Conservation (phyloP, 2,113 vertebrate species). For the Sphaerodactylus townsendi region DNA sequence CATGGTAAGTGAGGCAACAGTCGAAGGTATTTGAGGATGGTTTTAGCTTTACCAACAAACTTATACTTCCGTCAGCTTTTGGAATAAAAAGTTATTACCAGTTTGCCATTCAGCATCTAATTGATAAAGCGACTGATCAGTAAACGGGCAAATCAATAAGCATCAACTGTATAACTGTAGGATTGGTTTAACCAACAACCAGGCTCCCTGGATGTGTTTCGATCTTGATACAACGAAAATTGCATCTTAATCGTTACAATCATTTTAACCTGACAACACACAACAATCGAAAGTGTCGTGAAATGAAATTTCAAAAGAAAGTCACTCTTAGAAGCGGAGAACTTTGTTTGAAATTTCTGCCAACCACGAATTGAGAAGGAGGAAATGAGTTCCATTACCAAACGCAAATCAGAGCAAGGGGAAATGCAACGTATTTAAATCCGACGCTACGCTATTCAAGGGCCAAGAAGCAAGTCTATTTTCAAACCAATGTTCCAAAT, state of each 20-base stretch:
- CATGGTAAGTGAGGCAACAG: background rate
- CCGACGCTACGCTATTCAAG: background rate
- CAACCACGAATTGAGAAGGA: background rate
- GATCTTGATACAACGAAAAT: background rate
- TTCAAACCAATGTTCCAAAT: background rate
- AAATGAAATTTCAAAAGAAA: background rate
- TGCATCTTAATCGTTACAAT: background rate
- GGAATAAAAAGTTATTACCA: no score
- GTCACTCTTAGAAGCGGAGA: background rate
- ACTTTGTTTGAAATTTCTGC: background rate
- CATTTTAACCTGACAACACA: background rate
- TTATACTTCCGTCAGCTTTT: no score
- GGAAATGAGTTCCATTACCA: background rate
- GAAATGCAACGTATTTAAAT: background rate
- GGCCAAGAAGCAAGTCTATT: background rate
- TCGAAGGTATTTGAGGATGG: no score
- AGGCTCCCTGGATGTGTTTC: background rate
- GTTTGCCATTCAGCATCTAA: no score
- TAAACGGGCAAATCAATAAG: no score
- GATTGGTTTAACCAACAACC: no score
- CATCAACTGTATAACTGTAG: no score
- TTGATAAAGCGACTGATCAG: no score
- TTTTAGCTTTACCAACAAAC: no score
- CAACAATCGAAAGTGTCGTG: background rate
- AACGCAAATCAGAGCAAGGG: background rate